Evolutionary conservation across 1,140 invertebrate species (phyloP), one percentile per base, ranked within the genome.

Genomic region (Maniola jurtina): DNA sequence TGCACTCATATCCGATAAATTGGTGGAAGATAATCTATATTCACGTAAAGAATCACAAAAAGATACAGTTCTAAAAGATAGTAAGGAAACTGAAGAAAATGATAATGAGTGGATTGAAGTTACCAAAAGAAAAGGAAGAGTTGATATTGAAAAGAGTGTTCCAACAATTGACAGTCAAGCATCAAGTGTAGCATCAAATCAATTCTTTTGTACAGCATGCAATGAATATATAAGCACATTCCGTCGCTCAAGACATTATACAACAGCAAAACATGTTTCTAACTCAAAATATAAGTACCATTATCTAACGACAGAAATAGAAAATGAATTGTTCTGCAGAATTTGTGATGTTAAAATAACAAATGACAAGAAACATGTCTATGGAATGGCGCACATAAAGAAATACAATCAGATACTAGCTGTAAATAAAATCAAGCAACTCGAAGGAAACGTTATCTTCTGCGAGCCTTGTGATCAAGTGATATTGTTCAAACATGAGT

Each of bases 281-380:
- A 63, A 63, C 38, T 55, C 36, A 42, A 65, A 59, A 33, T 55
- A 9, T 5, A 48, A 61, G 34, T 8, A 52, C 14, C 38, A 60
- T 45, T 65, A 65, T 16, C 15, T 65, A n/a, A 11, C 58, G 34
- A 57, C 45, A 16, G 34, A 15, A 13, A 48, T 16, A 4, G 35
- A 58, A 33, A 38, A 57, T 15, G n/a, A 35, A 61, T 16, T 65
- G 1, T 2, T 5, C 4, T 70, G 63, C 56, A 64, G 38, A 64
- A 14, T 61, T 16, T 70, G 68, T 45, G 15, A 42, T 15, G 42
- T 50, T 15, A 52, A 16, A 52, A 6, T 52, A 52, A 6, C 48
- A 16, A 25, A 52, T 52, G 35, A 65, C n/a, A 15, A n/a, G 15
- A 62, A 65, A 56, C 40, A 36, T 47, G 33, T 25, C 36, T 7